phyloP scores from a whole-genome alignment of 2,113 vertebrate genomes.

The Otolemur garnettii region DNA sequence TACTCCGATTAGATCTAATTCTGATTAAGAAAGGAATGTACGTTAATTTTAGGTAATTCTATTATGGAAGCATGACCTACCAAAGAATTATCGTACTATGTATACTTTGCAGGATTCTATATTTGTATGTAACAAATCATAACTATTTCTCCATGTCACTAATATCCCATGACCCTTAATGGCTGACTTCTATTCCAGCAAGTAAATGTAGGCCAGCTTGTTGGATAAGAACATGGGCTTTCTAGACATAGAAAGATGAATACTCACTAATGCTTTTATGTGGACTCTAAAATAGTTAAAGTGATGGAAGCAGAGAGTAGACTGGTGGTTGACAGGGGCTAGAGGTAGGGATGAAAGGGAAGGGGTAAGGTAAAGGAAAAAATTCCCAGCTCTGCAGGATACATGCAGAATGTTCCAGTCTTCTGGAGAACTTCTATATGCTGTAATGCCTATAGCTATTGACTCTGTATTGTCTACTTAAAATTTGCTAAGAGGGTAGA shows the following conservation, averaged over 20 bases:
- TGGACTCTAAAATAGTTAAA: neutral
- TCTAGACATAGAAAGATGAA: neutral
- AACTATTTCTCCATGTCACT: neutral
- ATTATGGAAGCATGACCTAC: neutral
- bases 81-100: neutral
- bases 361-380: neutral
- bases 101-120: neutral
- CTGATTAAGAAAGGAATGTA: neutral
- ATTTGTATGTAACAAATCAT: neutral
- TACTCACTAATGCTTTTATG: neutral
- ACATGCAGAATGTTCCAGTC: neutral
- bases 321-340: neutral
- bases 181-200: neutral
- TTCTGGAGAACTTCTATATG: neutral
- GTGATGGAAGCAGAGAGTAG: too few relatives aligned
- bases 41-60: neutral
- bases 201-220: neutral
- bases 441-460: neutral
- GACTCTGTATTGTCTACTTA: neutral
- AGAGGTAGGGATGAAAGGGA: neutral
- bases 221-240: neutral
- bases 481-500: neutral
- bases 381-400: neutral
- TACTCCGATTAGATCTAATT: neutral
- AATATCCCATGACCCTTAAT: neutral